Evolutionary conservation across 2,797 vertebrate genomes (phyloP), one percentile per base, ranked within the genome.

Genomic region (Leucoraja ocellata): DNA sequence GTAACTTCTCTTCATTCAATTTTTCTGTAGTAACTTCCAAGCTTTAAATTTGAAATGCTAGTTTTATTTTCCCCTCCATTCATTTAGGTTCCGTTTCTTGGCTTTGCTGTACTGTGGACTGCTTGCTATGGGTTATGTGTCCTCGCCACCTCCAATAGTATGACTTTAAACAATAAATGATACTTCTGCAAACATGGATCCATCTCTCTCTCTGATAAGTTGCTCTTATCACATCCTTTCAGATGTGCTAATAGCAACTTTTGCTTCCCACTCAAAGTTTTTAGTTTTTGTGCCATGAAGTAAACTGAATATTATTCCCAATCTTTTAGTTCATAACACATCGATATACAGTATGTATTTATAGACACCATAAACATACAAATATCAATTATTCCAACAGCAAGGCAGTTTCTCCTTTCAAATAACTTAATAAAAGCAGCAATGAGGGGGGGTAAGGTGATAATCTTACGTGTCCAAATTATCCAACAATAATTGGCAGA

Each of bases 401-500:
- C 28, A 54, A 32, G n/a, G 28, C n/a, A 36, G 28, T 58, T 54
- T 84, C 28, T 86, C 58, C 28, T 14, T 63, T 63, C n/a, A n/a
- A 63, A 63, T 61, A 54, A 28, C 58, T 6, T 86, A 3, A 4
- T 23, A 73, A 73, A 14, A 73, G 23, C 5, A 73, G 71, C 18
- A 21, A 18, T 32, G 32, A 16, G 93, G 76, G 14, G 68, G n/a
- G 76, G 14, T 21, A 93, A 84, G 7, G 39, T 78, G 65, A 7
- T 11, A 93, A 88, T 98, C 98, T 96, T 98, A 99, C 98, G 96
- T 95, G 94, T 97, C 98, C 63, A 99, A 97, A 97, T 98, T 99
- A 95, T 99, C 98, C 95, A 99, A 96, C 93, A 99, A 94, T 11
- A 97, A 97, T 96, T 98, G 97, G 95, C 98, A 99, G 95, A 98